Evolutionary conservation across 1,140 invertebrate species (phyloP).

Genomic region (Musca vetustissima): DNA sequence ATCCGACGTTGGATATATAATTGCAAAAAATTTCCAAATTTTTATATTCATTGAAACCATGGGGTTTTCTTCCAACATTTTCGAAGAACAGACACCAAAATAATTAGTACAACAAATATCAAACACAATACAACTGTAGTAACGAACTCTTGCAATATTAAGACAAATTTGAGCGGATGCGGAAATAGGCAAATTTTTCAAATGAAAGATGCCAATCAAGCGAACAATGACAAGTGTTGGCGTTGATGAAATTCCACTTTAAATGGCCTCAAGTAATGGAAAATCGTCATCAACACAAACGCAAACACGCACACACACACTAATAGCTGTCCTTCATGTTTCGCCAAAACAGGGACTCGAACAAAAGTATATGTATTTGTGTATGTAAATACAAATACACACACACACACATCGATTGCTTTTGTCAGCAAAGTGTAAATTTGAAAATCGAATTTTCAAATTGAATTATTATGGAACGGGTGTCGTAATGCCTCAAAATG

Average conservation of each 20-base stretch:
- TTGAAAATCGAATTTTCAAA: slow-evolving; percentile 14
- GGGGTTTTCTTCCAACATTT: slow-evolving; percentile 38
- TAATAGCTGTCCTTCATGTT: no score
- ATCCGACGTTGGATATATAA: slow-evolving; percentile 36
- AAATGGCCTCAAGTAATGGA: no score
- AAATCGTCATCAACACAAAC: no score
- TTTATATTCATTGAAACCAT: slow-evolving; percentile 46
- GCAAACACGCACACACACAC: no score
- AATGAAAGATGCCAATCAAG: neutral
- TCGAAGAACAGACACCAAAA: neutral
- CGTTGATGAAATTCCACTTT: no score
- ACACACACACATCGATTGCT: no score
- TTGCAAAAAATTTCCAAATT: slow-evolving; percentile 40
- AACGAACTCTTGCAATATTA: neutral
- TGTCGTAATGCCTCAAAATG: slow-evolving; percentile 8
- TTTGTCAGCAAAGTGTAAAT: neutral
- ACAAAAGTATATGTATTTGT: no score
- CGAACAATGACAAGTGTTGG: no score
- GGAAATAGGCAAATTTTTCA: slow-evolving; percentile 3
- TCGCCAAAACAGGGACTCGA: no score
- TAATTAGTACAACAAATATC: no score
- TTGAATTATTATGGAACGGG: neutral
- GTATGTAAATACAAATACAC: no score
- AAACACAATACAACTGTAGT: neutral
- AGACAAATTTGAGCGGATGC: neutral